Evolutionary conservation across 2,888 invertebrate genomes (phyloP), one percentile per base, ranked within the genome.

Genomic region (Aleiodes leptofemur): DNA sequence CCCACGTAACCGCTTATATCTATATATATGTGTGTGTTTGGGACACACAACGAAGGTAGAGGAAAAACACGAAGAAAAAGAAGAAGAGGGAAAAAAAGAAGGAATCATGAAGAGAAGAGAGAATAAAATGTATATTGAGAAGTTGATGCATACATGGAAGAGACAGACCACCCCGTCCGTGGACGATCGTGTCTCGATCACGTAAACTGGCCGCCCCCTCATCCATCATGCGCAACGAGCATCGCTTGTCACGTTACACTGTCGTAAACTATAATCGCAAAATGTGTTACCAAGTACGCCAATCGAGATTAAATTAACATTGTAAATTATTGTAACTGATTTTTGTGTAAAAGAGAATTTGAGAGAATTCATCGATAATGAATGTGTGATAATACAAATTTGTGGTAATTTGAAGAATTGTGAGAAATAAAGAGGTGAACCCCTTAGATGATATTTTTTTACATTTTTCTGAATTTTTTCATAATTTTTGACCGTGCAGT

Each of bases 181-280:
- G 80, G 80, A 83, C 83, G 87, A 87, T 88, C 88, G 85, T 87
- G 87, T 87, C 86, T 77, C 85, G 87, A 87, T 87, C 87, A 86
- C 86, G 85, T 88, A 88, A 89, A 89, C 87, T 88, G 86, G 85
- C 88, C 89, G 88, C 88, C 86, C 85, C 83, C 87, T 89, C 88
- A 89, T 89, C 89, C 87, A 89, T 89, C 89, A 89, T 87, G 80
- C 83, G 84, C 83, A 72, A 73, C 83, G 83, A 83, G 83, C 83
- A 81, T 85, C 83, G 83, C 84, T 81, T 85, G 88, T 87, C 88
- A 85, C 83, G 83, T 86, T 82, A 78, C 80, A 82, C 80, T 74
- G 76, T 76, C 75, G 77, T 74, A 55, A 55, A 73, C 66, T 78
- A 73, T 79, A 78, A 74, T 76, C 78, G 66, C 68, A 43, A 50